phyloP scores from a whole-genome alignment of 2,113 vertebrate genomes.

The Hippoglossus stenolepis region DNA sequence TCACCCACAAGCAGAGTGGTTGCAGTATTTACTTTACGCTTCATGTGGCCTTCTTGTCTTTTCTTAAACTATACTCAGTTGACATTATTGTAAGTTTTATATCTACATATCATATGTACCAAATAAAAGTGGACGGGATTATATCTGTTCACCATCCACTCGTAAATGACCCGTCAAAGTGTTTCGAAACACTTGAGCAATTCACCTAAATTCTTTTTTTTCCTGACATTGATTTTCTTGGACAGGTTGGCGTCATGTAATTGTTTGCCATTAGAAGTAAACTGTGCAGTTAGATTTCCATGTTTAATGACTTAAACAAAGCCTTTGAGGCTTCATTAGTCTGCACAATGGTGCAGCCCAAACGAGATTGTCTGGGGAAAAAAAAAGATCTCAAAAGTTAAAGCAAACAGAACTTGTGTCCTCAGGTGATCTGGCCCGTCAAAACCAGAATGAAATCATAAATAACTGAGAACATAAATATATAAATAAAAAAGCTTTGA shows the following conservation, averaged over 20 bases:
- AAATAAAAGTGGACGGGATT: neutral
- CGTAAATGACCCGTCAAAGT: neutral
- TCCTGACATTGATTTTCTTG: constrained; percentile 30
- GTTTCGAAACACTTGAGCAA: constrained; percentile 4
- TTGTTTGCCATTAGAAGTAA: constrained; percentile 63
- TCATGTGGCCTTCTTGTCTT: neutral
- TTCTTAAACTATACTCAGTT: neutral
- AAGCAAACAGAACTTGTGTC: constrained; percentile 49
- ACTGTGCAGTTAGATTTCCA: constrained; percentile 55
- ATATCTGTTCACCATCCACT: neutral
- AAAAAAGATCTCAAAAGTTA: constrained; percentile 48
- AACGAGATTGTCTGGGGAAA: constrained; percentile 55
- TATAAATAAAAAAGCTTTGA: constrained; percentile 27
- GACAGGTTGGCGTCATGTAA: constrained; percentile 50
- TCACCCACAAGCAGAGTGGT: neutral
- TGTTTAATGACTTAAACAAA: constrained; percentile 71
- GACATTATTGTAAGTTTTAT: neutral
- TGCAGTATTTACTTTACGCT: neutral
- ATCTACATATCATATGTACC: neutral
- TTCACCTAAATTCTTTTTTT: constrained; percentile 22
- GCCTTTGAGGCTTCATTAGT: constrained; percentile 69
- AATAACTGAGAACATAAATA: constrained; percentile 29
- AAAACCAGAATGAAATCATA: constrained; percentile 31
- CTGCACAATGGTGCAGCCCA: constrained; percentile 44
- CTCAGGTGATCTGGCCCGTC: constrained; percentile 55